phyloP scores from a whole-genome alignment of 1,140 invertebrate genomes.

The Drosophila arizonae region DNA sequence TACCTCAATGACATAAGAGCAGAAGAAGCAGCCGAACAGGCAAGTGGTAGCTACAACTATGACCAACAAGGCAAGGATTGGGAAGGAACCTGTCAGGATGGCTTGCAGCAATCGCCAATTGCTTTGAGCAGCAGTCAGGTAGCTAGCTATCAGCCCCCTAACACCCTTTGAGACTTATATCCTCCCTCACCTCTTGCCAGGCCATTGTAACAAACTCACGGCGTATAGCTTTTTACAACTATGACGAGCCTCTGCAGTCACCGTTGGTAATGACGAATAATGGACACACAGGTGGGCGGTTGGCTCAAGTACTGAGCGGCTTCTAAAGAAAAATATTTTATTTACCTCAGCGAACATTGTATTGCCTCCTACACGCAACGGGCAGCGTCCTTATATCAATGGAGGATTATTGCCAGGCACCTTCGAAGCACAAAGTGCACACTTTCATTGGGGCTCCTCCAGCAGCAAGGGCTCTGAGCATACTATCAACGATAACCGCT shows the following conservation, averaged over 20 bases:
- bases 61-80: constrained; percentile 67
- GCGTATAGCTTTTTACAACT: constrained; percentile 52
- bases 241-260: constrained; percentile 41
- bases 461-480: constrained; percentile 62
- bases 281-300: constrained; percentile 56
- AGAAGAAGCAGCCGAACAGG: constrained; percentile 32
- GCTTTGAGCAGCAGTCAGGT: constrained; percentile 27
- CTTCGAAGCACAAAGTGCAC: constrained; percentile 86
- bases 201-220: background rate
- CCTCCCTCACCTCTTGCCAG: constrained; percentile 3
- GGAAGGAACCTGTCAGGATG: constrained; percentile 48
- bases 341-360: constrained; percentile 50
- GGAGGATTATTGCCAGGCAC: constrained; percentile 85
- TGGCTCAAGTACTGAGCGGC: too few species aligned
- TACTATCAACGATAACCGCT: constrained; percentile 50
- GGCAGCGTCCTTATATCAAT: constrained; percentile 85
- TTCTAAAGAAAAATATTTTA: background rate
- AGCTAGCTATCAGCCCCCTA: constrained; percentile 9
- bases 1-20: constrained; percentile 40
- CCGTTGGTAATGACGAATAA: constrained; percentile 57
- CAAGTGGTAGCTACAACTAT: constrained; percentile 60
- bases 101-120: constrained; percentile 53
- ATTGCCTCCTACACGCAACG: constrained; percentile 34
- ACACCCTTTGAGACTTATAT: background rate
- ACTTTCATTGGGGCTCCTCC: constrained; percentile 87